phyloP scores from a whole-genome alignment of 2,797 vertebrate genomes.

The Falco naumanni region DNA sequence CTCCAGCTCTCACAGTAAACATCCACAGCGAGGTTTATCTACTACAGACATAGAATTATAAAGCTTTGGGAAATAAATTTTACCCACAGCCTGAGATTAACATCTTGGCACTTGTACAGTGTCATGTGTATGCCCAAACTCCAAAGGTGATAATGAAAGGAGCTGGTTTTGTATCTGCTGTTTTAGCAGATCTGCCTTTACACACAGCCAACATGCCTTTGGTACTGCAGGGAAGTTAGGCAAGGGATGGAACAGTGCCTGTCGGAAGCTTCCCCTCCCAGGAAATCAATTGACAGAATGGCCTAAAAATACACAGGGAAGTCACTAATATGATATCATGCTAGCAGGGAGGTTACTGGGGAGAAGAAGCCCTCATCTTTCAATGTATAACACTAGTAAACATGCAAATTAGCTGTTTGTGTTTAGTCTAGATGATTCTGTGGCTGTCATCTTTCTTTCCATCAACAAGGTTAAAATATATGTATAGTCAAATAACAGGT shows the following conservation, averaged over 20 bases:
- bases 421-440: slow-evolving; percentile 44
- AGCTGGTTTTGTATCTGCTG: background rate
- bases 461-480: slow-evolving; percentile 65
- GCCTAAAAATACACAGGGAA: slow-evolving; percentile 44
- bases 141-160: slow-evolving; percentile 18
- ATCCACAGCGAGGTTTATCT: slow-evolving; percentile 54
- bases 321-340: slow-evolving; percentile 9
- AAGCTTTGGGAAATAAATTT: slow-evolving; percentile 42
- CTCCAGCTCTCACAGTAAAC: slow-evolving; percentile 59
- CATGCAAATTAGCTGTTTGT: slow-evolving; percentile 61
- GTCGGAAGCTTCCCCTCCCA: background rate
- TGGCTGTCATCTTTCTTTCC: slow-evolving; percentile 52
- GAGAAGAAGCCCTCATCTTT: slow-evolving; percentile 45
- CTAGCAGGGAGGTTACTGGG: slow-evolving; percentile 49
- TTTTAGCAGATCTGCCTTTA: background rate
- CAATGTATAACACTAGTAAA: slow-evolving; percentile 19
- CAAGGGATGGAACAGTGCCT: background rate
- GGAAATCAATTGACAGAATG: background rate
- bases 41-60: slow-evolving; percentile 29
- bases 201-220: background rate
- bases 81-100: slow-evolving; percentile 31
- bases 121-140: background rate
- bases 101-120: background rate
- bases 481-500: slow-evolving; percentile 54
- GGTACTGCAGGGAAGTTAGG: slow-evolving; percentile 2